A percentile compares a stretch with the other conserved stretches of the same genome.
Conservation (phyloP, 2,797 vertebrate species). For the Rhinatrema bivittatum region DNA sequence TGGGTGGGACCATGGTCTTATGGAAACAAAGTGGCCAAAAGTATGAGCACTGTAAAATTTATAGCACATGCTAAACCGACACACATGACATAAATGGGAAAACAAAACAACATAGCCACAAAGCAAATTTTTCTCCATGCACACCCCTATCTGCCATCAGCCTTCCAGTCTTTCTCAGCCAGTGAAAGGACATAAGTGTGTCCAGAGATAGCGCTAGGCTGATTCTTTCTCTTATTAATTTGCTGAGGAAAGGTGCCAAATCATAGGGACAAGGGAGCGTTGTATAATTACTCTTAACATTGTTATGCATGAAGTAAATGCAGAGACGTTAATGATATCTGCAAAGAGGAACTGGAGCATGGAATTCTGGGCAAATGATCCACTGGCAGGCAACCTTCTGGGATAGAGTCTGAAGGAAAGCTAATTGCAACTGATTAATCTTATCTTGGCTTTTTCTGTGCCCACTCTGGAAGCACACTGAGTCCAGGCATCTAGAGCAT, state of each 20-base stretch:
- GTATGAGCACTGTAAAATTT: no score
- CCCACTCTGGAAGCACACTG: neutral
- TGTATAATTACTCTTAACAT: neutral
- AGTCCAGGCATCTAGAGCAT: no score
- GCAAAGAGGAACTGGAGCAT: neutral
- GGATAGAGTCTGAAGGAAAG: neutral
- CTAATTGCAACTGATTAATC: neutral
- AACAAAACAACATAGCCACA: no score
- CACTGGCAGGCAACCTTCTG: neutral
- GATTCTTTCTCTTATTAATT: no score
- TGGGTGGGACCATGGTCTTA: no score
- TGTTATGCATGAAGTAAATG: neutral
- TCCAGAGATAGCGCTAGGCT: no score
- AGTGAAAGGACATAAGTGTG: neutral
- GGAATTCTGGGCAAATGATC: neutral
- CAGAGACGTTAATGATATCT: neutral
- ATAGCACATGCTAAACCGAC: no score
- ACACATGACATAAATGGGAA: no score
- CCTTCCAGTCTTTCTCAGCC: neutral
- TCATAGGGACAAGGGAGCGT: neutral
- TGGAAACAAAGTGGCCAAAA: no score
- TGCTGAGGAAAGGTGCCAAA: rapidly evolving
- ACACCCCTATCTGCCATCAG: no score
- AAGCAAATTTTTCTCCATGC: no score
- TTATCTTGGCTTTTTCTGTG: neutral